Evolutionary conservation across 2,113 vertebrate species (phyloP).

Genomic region (Tenrec ecaudatus): DNA sequence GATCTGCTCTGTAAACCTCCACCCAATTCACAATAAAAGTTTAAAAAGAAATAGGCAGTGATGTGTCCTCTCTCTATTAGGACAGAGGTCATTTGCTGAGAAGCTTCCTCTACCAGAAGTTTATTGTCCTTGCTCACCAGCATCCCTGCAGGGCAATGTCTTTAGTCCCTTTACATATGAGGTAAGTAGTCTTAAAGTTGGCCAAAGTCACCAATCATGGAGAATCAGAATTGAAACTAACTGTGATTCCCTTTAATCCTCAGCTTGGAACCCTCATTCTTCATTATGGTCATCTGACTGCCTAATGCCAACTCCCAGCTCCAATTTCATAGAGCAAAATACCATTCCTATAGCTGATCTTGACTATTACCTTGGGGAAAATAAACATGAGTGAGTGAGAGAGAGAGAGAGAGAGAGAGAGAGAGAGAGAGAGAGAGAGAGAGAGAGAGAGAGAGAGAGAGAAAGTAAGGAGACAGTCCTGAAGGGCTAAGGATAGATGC

Average conservation of each 20-base stretch:
- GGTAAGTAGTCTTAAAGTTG: neutral
- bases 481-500: neutral
- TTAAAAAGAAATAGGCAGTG: too few species aligned
- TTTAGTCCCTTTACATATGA: neutral
- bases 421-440: too few species aligned
- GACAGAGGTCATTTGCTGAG: fast-evolving
- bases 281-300: neutral
- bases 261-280: neutral
- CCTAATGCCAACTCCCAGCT: neutral
- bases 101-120: neutral
- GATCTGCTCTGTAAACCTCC: too few species aligned
- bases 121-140: fast-evolving
- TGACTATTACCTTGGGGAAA: neutral
- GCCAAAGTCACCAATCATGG: neutral
- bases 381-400: too few species aligned
- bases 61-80: too few species aligned
- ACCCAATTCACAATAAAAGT: too few species aligned
- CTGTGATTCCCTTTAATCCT: neutral
- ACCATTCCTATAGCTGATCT: neutral
- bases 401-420: too few species aligned
- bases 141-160: neutral
- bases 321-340: neutral
- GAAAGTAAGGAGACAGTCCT: neutral
- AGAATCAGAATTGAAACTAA: neutral
- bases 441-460: too few species aligned